Conservation (phyloP, 35 echinoderm and acorn worm species). For the Eucidaris tribuloides region DNA sequence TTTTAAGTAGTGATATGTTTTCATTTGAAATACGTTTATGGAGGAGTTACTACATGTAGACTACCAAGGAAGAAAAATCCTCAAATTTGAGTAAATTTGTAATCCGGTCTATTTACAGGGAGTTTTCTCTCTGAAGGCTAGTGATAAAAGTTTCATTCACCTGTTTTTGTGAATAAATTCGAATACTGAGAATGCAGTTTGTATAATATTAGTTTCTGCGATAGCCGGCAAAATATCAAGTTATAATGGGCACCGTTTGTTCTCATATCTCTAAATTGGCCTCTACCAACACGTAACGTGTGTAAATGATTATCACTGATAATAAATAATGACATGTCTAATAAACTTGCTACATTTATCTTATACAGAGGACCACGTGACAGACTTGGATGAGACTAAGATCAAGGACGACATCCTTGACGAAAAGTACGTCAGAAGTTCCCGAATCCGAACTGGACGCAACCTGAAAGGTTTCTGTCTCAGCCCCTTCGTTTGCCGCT, state of each 20-base stretch:
- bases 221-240: no score
- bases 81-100: no score
- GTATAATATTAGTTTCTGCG: no score
- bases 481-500: constrained; percentile 57
- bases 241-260: no score
- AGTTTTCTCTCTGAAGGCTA: not conserved
- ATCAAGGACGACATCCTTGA: constrained; percentile 68
- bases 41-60: not conserved
- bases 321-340: not conserved
- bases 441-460: constrained; percentile 78
- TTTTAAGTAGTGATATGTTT: no score
- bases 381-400: constrained; percentile 63
- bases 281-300: not conserved
- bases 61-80: not conserved
- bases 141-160: not conserved
- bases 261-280: not conserved
- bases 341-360: constrained; percentile 23
- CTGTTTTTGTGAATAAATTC: no score
- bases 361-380: constrained; percentile 74
- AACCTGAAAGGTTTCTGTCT: constrained; percentile 71
- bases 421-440: constrained; percentile 79
- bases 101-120: no score
- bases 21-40: not conserved
- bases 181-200: no score
- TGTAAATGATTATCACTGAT: no score